phyloP scores from a whole-genome alignment of 2,888 invertebrate genomes.

The Epirrhoe tristata region DNA sequence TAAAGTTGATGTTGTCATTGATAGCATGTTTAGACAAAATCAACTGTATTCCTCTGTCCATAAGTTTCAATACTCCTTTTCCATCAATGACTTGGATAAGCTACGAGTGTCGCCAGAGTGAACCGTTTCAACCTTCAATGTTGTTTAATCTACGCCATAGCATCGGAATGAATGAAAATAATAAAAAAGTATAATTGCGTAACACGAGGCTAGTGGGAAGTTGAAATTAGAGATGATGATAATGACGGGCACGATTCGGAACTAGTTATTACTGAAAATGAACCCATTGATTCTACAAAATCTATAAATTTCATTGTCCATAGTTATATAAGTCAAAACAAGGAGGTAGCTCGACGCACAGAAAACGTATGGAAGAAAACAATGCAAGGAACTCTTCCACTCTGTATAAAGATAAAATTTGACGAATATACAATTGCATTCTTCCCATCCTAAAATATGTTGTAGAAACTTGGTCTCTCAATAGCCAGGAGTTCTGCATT shows the following conservation, averaged over 20 bases:
- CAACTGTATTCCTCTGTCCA: background rate
- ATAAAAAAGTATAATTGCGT: conserved; percentile 74
- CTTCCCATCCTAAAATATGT: too few relatives aligned
- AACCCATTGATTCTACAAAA: conserved; percentile 7
- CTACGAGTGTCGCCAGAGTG: conserved; percentile 8
- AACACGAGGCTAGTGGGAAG: conserved; percentile 66
- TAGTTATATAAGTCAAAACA: background rate
- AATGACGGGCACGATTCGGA: conserved; percentile 34
- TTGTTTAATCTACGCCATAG: conserved; percentile 54
- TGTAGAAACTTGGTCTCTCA: too few relatives aligned
- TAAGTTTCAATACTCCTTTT: background rate
- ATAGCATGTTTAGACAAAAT: background rate
- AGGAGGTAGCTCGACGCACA: too few relatives aligned
- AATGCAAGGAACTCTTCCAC: too few relatives aligned
- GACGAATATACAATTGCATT: too few relatives aligned
- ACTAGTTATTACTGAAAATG: conserved; percentile 34
- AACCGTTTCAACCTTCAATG: background rate
- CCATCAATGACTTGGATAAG: background rate
- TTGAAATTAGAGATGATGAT: conserved; percentile 44
- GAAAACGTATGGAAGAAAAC: too few relatives aligned
- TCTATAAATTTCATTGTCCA: background rate
- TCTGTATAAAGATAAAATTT: too few relatives aligned
- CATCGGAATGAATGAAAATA: conserved; percentile 78
- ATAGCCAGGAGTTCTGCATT: too few relatives aligned
- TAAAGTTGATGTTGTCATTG: background rate